These are phyloP conservation scores for Megaceryle torquata DNA, from an alignment of 2,113 vertebrate genomes.

Conservation along the genomic window DNA sequence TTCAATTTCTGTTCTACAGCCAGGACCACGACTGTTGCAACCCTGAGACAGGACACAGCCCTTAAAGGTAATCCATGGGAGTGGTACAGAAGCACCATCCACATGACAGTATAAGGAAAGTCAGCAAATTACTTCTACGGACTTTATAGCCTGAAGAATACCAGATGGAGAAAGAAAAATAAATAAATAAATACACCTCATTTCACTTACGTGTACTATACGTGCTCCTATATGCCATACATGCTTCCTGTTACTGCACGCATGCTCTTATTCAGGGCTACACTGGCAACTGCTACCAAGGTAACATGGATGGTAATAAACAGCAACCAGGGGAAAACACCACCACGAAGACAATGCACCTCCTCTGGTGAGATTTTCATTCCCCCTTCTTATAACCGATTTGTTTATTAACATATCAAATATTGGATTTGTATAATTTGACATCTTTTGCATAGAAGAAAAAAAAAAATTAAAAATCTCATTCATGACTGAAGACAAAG, in stretches of 20 bases:
- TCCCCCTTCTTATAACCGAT: not conserved
- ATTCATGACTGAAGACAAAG: not conserved
- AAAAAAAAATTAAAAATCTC: not conserved
- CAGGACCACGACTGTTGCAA: rapidly evolving
- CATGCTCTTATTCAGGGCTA: not conserved
- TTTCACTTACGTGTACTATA: not conserved
- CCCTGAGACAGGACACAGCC: rapidly evolving
- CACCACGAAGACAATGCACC: not conserved
- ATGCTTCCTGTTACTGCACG: not conserved
- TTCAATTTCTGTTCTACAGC: not conserved
- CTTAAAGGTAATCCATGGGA: not conserved
- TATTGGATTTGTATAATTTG: not conserved
- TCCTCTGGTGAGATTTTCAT: not conserved
- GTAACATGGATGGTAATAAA: slow-evolving; percentile 2
- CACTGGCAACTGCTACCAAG: slow-evolving; percentile 33
- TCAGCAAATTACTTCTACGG: not conserved
- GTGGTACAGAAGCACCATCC: not conserved
- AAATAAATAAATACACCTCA: not conserved
- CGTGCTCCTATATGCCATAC: rapidly evolving
- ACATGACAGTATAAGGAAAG: not conserved
- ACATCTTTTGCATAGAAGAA: not conserved
- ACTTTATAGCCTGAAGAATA: not conserved
- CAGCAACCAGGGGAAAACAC: not conserved
- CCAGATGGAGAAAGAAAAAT: not conserved
- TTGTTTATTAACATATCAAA: not conserved